Conservation (phyloP, 2,888 invertebrate genomes). For the Spatulosminthurus flaviceps region DNA sequence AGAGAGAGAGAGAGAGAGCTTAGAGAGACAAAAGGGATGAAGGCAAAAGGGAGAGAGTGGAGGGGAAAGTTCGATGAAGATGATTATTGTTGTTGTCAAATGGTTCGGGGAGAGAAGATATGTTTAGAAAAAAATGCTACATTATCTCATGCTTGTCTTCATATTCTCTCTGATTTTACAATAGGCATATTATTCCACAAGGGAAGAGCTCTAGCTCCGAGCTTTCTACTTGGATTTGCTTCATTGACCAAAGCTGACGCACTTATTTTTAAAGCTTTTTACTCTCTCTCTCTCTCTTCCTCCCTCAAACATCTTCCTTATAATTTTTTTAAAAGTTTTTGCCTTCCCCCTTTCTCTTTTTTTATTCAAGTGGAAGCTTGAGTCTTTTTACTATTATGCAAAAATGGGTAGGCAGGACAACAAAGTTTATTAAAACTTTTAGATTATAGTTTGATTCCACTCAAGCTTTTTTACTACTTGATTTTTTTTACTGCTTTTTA, state of each 20-base stretch:
- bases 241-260: conserved; percentile 38
- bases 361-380: conserved; percentile 20
- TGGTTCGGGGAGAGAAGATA: conserved; percentile 8
- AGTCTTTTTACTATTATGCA: conserved; percentile 18
- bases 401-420: background rate
- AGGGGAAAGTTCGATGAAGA: conserved; percentile 20
- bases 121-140: conserved; percentile 7
- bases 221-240: conserved; percentile 15
- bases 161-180: background rate
- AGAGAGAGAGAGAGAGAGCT: background rate
- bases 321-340: background rate
- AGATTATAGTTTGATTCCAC: background rate
- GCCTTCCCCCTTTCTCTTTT: background rate
- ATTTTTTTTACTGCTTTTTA: no score
- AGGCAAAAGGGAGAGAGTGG: background rate
- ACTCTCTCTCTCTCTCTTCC: no score
- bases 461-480: no score
- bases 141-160: conserved; percentile 12
- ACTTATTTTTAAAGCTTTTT: conserved; percentile 27
- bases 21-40: background rate
- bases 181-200: background rate
- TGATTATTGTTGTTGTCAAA: conserved; percentile 13
- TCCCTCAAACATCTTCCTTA: background rate
- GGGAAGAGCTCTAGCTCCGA: background rate
- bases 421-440: conserved; percentile 37